Percentiles rank a stretch among this genome's conserved stretches.
Conservation (phyloP, 2,888 invertebrate species). For the Scaptomyza parva region DNA sequence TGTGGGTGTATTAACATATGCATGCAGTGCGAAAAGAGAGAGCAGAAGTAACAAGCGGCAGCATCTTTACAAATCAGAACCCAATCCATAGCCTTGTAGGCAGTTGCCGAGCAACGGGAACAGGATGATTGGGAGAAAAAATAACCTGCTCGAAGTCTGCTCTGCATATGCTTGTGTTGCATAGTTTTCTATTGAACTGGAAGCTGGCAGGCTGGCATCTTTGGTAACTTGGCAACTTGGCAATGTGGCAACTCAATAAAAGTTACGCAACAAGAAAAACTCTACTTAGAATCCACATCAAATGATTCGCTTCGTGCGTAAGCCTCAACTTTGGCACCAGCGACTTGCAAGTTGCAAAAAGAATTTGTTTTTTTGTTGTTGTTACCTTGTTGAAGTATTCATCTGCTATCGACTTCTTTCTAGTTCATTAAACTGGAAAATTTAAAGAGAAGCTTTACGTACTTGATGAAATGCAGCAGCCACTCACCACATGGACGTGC, state of each 20-base stretch:
- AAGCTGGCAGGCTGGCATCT: slow-evolving; percentile 19
- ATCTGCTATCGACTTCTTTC: slow-evolving; percentile 40
- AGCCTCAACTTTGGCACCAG: slow-evolving; percentile 33
- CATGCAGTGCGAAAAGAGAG: neutral
- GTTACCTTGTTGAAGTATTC: slow-evolving; percentile 2
- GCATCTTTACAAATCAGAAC: slow-evolving; percentile 14
- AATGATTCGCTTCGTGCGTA: slow-evolving; percentile 50
- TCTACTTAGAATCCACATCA: slow-evolving; percentile 67
- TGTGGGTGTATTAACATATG: neutral
- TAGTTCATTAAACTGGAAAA: slow-evolving; percentile 62
- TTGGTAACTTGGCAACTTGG: slow-evolving; percentile 24
- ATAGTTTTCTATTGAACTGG: slow-evolving; percentile 28
- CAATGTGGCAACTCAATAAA: slow-evolving; percentile 55
- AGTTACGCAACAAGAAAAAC: slow-evolving; percentile 57
- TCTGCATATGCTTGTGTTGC: slow-evolving; percentile 19
- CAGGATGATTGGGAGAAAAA: neutral
- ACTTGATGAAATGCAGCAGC: slow-evolving; percentile 43
- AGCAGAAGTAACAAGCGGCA: neutral
- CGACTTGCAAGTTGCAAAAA: slow-evolving; percentile 11
- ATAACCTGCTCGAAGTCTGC: neutral
- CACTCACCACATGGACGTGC: neutral
- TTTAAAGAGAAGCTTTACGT: slow-evolving; percentile 56
- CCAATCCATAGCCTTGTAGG: slow-evolving; percentile 23
- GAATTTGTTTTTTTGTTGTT: slow-evolving; percentile 1
- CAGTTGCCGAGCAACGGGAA: slow-evolving; percentile 23